Evolutionary conservation across 1,140 invertebrate species (phyloP), one percentile per base, ranked within the genome.

Genomic region (Solen grandis): DNA sequence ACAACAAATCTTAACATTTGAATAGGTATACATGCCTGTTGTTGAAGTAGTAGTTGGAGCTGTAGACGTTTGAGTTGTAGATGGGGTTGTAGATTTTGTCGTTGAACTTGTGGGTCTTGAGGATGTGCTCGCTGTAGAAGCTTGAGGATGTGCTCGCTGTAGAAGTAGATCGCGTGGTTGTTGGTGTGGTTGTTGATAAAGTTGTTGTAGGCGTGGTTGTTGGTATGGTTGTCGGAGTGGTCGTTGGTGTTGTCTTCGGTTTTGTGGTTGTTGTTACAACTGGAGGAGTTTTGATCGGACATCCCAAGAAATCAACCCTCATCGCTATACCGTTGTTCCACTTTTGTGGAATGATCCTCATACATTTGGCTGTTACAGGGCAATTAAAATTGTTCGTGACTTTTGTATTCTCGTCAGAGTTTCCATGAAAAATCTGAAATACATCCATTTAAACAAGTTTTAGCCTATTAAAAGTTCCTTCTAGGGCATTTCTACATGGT

Each of bases 301-400:
- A 68, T 19, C 75, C 73, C 10, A 76, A 33, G 13, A 65, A 16
- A 31, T 76, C 73, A 38, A 76, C 5, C 50, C 73, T 63, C 60
- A 76, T 50, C 19, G 60, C 38, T 36, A 66, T 63, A n/a, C 66
- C 38, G 25, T 50, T 46, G 29, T 76, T 63, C 59, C 59, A 76
- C 54, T 41, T 19, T 0, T 29, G 36, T 36, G 73, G 73, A 19
- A 63, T n/a, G 2, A 76, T 1, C 4, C 75, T 35, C 8, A 78
- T 69, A 60, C 65, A 78, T 69, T 69, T 68, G n/a, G 65, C 65
- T 36, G 63, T 50, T 19, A 60, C 33, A 13, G 55, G 55, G 46
- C 63, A 78, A 16, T 50, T 38, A 16, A 69, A 78, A 10, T 59
- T 46, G 16, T 69, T 68, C 35, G 33, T 57, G 1, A 78, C 50